Evolutionary conservation across 2,888 invertebrate species (phyloP), one percentile per base, ranked within the genome.

Genomic region (Chrysina gloriosa): DNA sequence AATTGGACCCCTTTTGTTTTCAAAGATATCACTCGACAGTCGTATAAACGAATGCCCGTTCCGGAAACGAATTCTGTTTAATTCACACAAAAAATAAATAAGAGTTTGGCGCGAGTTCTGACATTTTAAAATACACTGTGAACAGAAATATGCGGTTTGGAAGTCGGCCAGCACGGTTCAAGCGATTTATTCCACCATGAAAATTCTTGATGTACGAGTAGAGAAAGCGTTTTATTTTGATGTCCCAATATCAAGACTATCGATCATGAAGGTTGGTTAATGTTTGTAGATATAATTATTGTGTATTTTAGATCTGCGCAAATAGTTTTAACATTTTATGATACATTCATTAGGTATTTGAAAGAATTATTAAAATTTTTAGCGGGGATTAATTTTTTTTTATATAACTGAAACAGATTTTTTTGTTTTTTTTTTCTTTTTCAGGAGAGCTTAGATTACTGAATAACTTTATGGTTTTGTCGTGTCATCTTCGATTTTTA

Each of bases 91-190:
- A 77, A 78, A 77, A 77, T 75, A 78, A 78, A 78, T 78, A 78
- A 78, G 78, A 77, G 75, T 73, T 74, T 71, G 72, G 74, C 75
- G 76, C 74, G 73, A 74, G 72, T 76, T 74, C 56, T 78, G 78
- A 78, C 78, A 77, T 75, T 77, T 77, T 77, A 77, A 79, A 79
- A 79, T 79, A 79, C 75, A 78, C 77, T 73, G 78, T 77, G 77
- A 78, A 78, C 78, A 78, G 78, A 78, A 76, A 78, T 77, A 77
- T 75, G 74, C 74, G 75, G 75, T 72, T 74, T 76, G 75, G 71
- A 70, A 73, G 69, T 71, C 65, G 70, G 69, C 69, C 61, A 69
- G 56, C 63, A 54, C 11, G 39, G 50, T 63, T 48, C 39, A 50
- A 63, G 50, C 52, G 39, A 67, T 67, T 66, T 66, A 56, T 39